Evolutionary conservation across 92 coral and sea anemone genomes (phyloP).

Genomic region (Epizoanthus scotinus): DNA sequence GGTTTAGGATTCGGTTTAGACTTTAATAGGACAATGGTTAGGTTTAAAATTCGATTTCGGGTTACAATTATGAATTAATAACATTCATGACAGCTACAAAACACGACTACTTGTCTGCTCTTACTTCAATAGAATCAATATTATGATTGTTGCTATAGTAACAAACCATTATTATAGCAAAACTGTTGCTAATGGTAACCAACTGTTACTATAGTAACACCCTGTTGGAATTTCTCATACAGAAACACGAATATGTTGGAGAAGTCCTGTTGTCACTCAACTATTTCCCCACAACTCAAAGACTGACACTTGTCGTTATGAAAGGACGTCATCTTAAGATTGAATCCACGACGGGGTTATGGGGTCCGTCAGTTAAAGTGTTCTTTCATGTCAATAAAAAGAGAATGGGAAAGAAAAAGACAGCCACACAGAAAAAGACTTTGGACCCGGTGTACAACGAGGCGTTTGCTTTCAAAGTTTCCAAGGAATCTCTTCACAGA

Average conservation of each 20-base stretch:
- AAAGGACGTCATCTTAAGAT: conserved; percentile 89
- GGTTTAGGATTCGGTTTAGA: too few species aligned
- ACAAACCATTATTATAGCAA: neutral
- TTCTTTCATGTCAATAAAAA: conserved; percentile 80
- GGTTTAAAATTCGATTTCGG: too few species aligned
- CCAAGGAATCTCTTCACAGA: conserved; percentile 80
- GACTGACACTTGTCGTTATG: conserved; percentile 88
- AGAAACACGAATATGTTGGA: conserved; percentile 81
- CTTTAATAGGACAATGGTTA: too few species aligned
- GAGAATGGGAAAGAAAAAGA: conserved; percentile 89
- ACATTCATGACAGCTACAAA: too few species aligned
- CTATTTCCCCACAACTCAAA: conserved; percentile 95
- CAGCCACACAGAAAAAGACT: conserved; percentile 92
- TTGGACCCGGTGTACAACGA: conserved; percentile 97
- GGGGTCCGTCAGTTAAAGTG: conserved; percentile 94
- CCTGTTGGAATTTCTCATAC: conserved; percentile 1
- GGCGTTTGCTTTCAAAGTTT: conserved; percentile 96
- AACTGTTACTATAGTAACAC: neutral
- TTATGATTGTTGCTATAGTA: neutral
- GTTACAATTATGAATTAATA: too few species aligned
- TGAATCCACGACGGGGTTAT: conserved; percentile 76
- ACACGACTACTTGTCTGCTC: too few species aligned
- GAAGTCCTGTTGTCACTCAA: conserved; percentile 88
- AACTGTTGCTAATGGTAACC: too few species aligned
- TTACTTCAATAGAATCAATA: conserved; percentile 6